Conservation (phyloP, 2,113 vertebrate species). For the Menidia beryllina region DNA sequence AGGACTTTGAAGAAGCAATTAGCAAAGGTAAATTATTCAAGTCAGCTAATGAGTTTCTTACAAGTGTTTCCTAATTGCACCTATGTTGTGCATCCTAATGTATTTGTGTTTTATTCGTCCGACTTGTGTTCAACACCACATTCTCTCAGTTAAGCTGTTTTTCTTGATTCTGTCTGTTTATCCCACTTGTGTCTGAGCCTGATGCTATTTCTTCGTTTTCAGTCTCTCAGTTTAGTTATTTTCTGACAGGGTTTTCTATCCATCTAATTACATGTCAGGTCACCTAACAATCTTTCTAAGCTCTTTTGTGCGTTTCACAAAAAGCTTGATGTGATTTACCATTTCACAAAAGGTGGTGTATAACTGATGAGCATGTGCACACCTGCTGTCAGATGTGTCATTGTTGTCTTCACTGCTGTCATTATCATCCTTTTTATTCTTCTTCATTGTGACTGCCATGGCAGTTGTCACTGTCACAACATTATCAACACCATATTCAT, state of each 20-base stretch:
- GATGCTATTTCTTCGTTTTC: conserved; percentile 13
- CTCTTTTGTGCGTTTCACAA: conserved; percentile 28
- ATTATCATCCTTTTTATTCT: conserved; percentile 27
- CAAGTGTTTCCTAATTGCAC: conserved; percentile 53
- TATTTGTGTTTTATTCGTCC: conserved; percentile 42
- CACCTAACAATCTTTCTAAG: conserved; percentile 15
- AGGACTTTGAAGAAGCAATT: conserved; percentile 61
- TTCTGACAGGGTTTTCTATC: conserved; percentile 15
- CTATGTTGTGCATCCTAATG: conserved; percentile 42
- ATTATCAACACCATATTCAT: conserved; percentile 20
- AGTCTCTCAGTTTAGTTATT: conserved; percentile 8
- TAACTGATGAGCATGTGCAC: conserved; percentile 26
- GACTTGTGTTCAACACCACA: conserved; percentile 11
- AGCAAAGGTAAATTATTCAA: conserved; percentile 60
- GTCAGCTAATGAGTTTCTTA: conserved; percentile 61
- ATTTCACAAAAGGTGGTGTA: conserved; percentile 28
- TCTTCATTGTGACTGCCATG: neutral
- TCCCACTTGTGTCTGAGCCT: neutral
- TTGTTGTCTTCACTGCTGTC: conserved; percentile 24
- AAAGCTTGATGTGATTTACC: conserved; percentile 27
- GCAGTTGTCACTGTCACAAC: neutral
- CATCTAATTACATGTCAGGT: neutral
- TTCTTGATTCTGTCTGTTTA: neutral
- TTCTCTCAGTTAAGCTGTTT: conserved; percentile 10
- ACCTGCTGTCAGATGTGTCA: conserved; percentile 42